Base-by-base conservation (phyloP, 2,888 invertebrate genomes). In the Scaptodrosophila latifasciaeformis region DNA sequence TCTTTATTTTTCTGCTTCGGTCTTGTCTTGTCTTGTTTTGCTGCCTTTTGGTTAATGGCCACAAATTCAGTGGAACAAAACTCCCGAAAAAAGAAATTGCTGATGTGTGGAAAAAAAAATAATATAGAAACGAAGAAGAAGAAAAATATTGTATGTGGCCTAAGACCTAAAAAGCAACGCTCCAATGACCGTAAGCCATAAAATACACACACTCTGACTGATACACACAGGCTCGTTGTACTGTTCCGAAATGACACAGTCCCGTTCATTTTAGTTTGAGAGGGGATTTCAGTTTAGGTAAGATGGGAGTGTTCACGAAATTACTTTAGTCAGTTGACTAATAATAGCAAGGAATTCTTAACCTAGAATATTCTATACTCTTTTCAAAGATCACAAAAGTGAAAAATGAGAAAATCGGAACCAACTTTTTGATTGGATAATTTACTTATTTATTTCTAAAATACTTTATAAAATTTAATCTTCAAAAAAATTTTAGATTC, bases 121-220 rank as follows among this genome's bases (percentile, higher is more conserved):
- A 30, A 44, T 48, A 47, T 39, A 37, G 35, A n/a, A 2, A 18
- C 29, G 15, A 18, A 43, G 27, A 58, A 58, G 12, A 13, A 15
- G 31, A 27, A 49, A 42, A 40, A 27, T 2, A 3, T 37, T 37
- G 37, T 37, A 4, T 17, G 4, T 5, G 30, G 29, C 29, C 39
- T 35, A 44, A 42, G 51, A 47, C 57, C 67, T 57, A 49, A 74
- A 67, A 65, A 56, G 56, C 63, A 65, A 64, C 64, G 64, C 64
- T 57, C 51, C 70, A 74, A 62, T 62, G 67, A 52, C 78, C 78
- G 60, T 65, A 55, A 60, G 64, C 72, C 70, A 79, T 72, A 79
- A 72, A 72, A 72, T 77, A 72, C 72, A 72, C 72, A 61, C 79
- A 24, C 24, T 7, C 17, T n/a, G n/a, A n/a, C n/a, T n/a, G n/a